These are phyloP conservation scores for Andrena minutula DNA, from an alignment of 2,888 invertebrate genomes.

Conservation along the genomic window DNA sequence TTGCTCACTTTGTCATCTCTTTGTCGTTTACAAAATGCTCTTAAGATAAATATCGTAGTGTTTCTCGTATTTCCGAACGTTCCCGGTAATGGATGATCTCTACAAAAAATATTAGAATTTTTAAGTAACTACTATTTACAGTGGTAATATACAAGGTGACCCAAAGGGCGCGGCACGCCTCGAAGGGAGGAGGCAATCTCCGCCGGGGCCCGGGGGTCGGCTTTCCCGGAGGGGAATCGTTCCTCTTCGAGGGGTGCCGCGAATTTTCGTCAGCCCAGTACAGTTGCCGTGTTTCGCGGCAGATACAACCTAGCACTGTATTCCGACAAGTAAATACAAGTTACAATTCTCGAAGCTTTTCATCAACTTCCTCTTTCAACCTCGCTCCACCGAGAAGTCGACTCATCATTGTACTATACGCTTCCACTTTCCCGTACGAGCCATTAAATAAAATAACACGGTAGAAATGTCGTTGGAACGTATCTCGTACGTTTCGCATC, in stretches of 20 bases:
- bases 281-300: background rate
- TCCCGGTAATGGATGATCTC: constrained; percentile 57
- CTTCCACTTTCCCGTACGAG: background rate
- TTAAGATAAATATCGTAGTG: constrained; percentile 64
- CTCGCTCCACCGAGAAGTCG: constrained; percentile 18
- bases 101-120: constrained; percentile 75
- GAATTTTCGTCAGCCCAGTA: background rate
- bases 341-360: constrained; percentile 13
- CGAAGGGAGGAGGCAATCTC: background rate
- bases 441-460: constrained; percentile 32
- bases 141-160: constrained; percentile 29
- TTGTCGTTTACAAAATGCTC: constrained; percentile 64
- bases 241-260: background rate
- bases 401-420: constrained; percentile 52
- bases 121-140: constrained; percentile 70
- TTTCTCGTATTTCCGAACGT: constrained; percentile 59
- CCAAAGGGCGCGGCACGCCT: background rate
- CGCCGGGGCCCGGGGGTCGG: background rate
- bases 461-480: constrained; percentile 28
- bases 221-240: too few relatives aligned
- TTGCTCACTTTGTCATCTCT: constrained; percentile 60
- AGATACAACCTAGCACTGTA: constrained; percentile 51
- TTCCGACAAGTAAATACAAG: constrained; percentile 54
- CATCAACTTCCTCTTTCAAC: constrained; percentile 31
- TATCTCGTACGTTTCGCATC: background rate